These are phyloP conservation scores for Cataglyphis rosenhaueri DNA, from an alignment of 2,888 invertebrate species.

Conservation along the genomic window DNA sequence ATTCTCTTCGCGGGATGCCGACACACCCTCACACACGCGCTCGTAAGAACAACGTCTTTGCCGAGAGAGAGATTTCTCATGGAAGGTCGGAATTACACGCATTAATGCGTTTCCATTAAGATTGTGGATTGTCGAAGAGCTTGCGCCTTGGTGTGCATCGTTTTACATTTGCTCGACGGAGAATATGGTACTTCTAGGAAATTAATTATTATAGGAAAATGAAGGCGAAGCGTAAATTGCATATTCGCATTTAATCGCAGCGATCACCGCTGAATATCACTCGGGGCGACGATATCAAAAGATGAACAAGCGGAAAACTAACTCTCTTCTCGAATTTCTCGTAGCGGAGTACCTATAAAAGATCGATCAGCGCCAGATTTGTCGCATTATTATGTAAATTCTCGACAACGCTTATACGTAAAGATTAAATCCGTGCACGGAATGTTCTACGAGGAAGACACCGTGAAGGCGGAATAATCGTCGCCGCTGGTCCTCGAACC, in stretches of 20 bases:
- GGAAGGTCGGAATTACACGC: conserved; percentile 35
- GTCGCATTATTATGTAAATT: conserved; percentile 16
- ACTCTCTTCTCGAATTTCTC: conserved; percentile 47
- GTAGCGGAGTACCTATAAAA: conserved; percentile 27
- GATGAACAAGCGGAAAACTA: conserved; percentile 19
- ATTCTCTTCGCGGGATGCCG: not conserved
- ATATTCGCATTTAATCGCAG: not conserved
- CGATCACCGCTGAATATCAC: conserved; percentile 34
- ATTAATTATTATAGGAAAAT: not conserved
- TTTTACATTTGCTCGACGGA: conserved; percentile 16
- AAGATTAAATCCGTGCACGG: conserved; percentile 5
- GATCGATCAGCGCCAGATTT: not conserved
- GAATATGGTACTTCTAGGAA: not conserved
- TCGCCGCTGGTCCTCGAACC: not conserved
- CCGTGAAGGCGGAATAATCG: too few relatives aligned
- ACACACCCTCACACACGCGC: not conserved
- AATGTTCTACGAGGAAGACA: not conserved
- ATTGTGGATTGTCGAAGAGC: not conserved
- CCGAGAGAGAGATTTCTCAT: not conserved
- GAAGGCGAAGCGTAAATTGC: not conserved
- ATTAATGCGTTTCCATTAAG: conserved; percentile 34
- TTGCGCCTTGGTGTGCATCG: not conserved
- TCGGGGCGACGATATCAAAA: not conserved
- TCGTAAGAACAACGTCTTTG: not conserved
- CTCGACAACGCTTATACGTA: conserved; percentile 28